phyloP scores from a whole-genome alignment of 2,113 vertebrate genomes.

The Lampris incognitus region DNA sequence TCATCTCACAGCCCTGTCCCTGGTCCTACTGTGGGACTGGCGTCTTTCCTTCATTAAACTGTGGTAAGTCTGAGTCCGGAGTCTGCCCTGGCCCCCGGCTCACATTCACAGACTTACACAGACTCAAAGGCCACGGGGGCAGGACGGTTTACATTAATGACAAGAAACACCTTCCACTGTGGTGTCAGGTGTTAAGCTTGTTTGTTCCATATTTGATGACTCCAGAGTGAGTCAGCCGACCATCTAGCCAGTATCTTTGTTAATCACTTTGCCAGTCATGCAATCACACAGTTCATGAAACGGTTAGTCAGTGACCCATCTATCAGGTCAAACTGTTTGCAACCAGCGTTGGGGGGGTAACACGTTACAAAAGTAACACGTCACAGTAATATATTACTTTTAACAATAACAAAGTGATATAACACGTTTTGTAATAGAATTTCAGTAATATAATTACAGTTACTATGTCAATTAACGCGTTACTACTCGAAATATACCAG shows the following conservation, averaged over 20 bases:
- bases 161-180: constrained; percentile 20
- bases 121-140: not conserved
- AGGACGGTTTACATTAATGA: constrained; percentile 58
- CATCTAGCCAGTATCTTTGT: not conserved
- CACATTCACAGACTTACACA: constrained; percentile 1
- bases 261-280: not conserved
- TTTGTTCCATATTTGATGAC: constrained; percentile 9
- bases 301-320: too few relatives aligned
- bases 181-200: constrained; percentile 34
- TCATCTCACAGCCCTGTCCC: constrained; percentile 18
- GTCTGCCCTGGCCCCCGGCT: constrained; percentile 8
- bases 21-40: constrained; percentile 64
- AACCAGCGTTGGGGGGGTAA: too few relatives aligned
- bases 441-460: too few relatives aligned
- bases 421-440: too few relatives aligned
- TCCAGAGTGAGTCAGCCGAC: not conserved
- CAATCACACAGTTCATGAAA: too few relatives aligned
- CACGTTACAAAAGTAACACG: too few relatives aligned
- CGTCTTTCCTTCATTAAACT: constrained; percentile 77
- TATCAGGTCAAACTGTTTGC: too few relatives aligned
- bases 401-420: too few relatives aligned
- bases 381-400: too few relatives aligned
- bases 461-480: too few relatives aligned
- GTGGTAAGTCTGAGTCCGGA: constrained; percentile 48
- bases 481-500: too few relatives aligned